Evolutionary conservation across 1,140 invertebrate species (phyloP).

Genomic region (Paralvinella palmiformis): DNA sequence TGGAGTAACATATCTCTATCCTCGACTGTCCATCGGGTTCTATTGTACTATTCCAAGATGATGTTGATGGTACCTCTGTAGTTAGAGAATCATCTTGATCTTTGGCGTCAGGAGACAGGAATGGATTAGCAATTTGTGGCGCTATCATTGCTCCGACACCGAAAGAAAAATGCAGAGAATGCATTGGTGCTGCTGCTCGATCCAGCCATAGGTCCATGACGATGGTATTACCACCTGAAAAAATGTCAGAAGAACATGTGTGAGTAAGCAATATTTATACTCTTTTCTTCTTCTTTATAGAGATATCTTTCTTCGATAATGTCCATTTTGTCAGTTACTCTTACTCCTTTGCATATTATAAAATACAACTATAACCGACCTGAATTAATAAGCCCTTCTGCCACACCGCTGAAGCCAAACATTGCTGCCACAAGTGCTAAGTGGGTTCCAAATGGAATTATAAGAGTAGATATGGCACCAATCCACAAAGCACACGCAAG

Average conservation of each 20-base stretch:
- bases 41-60: background rate
- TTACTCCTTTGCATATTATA: background rate
- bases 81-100: background rate
- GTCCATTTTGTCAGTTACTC: background rate
- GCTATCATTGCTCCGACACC: conserved; percentile 9
- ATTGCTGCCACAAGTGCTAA: background rate
- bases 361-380: background rate
- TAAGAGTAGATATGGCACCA: background rate
- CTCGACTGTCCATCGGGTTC: background rate
- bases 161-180: conserved; percentile 9
- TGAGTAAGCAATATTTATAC: background rate
- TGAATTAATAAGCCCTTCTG: background rate
- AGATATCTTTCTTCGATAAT: background rate
- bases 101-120: background rate
- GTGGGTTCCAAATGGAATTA: background rate
- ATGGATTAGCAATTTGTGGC: background rate
- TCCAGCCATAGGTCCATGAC: conserved; percentile 9
- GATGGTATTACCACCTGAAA: conserved; percentile 5
- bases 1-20: conserved; percentile 7
- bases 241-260: background rate
- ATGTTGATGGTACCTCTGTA: background rate
- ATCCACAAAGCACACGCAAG: background rate
- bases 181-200: background rate
- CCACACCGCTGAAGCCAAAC: background rate
- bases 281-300: background rate